Evolutionary conservation across 2,113 vertebrate genomes (phyloP), one percentile per base, ranked within the genome.

Genomic region (Tor tambroides): DNA sequence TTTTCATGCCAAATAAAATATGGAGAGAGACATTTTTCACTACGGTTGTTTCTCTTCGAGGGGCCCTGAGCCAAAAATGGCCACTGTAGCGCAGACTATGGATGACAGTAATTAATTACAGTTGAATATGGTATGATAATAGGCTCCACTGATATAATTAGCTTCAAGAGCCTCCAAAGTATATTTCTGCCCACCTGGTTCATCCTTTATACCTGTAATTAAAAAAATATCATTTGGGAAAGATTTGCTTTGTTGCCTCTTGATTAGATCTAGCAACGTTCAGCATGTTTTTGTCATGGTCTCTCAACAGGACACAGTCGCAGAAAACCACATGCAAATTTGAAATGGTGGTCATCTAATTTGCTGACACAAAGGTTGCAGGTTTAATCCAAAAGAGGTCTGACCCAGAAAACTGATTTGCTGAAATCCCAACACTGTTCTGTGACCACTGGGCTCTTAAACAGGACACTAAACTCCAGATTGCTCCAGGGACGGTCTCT

Each of bases 71-170:
- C 83, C 88, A 77, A 81, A 82, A 82, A 82, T 69, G 83, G 85
- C 35, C 32, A 35, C 19, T 28, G 82, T 49, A 46, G 82, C 35
- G 15, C 26, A 41, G 83, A 63, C 77, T 43, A 79, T 32, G 67
- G 87, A 86, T 43, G 63, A 82, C 32, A 71, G 56, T 78, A 79
- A 85, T 88, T 88, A 88, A 87, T 87, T 85, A 90, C 28, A 83
- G 71, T 87, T 59, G 86, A 63, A 82, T 74, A 56, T 26, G 43
- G 51, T 43, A 67, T 85, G 82, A 87, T 87, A 87, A 90, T 84
- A 74, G 72, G 79, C 71, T 59, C 41, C 65, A 43, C 78, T 75
- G 83, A 56, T 85, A 72, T 87, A 83, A 90, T 87, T 84, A 87
- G 77, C 78, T 61, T 46, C 41, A 78, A 85, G 63, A 78, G 54